Percentiles rank a stretch among this genome's conserved stretches.
phyloP scores from a whole-genome alignment of 2,888 invertebrate species.

The Germaria angustata region DNA sequence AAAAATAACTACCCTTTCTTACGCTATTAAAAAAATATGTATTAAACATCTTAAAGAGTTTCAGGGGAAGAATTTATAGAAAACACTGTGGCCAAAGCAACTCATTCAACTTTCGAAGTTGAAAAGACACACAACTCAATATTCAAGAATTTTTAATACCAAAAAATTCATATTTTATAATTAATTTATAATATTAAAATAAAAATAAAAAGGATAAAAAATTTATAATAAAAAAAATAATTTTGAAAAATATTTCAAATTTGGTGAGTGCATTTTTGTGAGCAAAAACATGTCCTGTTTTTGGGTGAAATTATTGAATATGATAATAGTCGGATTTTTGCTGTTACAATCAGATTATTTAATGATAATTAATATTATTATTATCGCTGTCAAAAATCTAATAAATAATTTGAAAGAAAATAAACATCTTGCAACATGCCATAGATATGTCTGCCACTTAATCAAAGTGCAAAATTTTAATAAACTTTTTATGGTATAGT shows the following conservation, averaged over 20 bases:
- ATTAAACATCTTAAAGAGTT: slow-evolving; percentile 29
- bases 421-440: too few relatives aligned
- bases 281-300: background rate
- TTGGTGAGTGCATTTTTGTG: slow-evolving; percentile 55
- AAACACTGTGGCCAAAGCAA: slow-evolving; percentile 20
- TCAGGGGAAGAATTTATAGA: slow-evolving; percentile 49
- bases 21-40: background rate
- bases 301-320: background rate
- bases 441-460: too few relatives aligned
- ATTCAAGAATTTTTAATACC: slow-evolving; percentile 1
- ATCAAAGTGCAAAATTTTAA: too few relatives aligned
- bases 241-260: slow-evolving; percentile 34
- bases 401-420: too few relatives aligned
- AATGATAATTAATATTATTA: too few relatives aligned
- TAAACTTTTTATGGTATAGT: too few relatives aligned
- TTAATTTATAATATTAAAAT: slow-evolving; percentile 4
- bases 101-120: slow-evolving; percentile 78
- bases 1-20: slow-evolving; percentile 32
- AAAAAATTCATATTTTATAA: slow-evolving; percentile 7
- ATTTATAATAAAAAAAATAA: too few relatives aligned
- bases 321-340: too few relatives aligned
- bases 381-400: too few relatives aligned
- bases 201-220: slow-evolving; percentile 3
- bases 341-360: too few relatives aligned
- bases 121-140: slow-evolving; percentile 72